These are phyloP conservation scores for Brachypteracias leptosomus DNA, from an alignment of 2,113 vertebrate genomes.

Conservation along the genomic window DNA sequence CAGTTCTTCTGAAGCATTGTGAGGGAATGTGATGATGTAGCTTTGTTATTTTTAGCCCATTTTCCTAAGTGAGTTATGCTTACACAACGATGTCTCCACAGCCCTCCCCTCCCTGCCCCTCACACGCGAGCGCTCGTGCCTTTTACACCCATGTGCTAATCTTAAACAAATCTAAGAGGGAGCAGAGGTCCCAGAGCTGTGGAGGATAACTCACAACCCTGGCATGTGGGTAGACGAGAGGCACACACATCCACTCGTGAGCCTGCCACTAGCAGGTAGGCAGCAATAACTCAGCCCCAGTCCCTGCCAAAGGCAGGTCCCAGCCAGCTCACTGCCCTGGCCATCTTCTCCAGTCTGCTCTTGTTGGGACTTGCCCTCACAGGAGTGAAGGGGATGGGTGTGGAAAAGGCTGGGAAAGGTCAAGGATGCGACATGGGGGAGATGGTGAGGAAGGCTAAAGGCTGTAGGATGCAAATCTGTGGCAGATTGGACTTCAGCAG, in stretches of 20 bases:
- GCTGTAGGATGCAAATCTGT: neutral
- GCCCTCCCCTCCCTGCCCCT: slow-evolving; percentile 4
- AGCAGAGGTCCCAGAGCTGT: neutral
- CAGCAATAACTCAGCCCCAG: accelerated
- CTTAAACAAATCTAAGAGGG: neutral
- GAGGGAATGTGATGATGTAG: slow-evolving; percentile 62
- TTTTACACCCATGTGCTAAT: neutral
- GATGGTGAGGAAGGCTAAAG: neutral
- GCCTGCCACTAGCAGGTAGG: neutral
- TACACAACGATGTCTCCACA: slow-evolving; percentile 14
- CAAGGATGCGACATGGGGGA: neutral
- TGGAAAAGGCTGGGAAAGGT: neutral
- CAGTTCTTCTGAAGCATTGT: slow-evolving; percentile 1
- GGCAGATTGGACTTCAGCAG: neutral
- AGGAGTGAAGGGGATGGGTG: neutral
- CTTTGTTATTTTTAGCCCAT: slow-evolving; percentile 58
- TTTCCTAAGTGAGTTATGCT: slow-evolving; percentile 44
- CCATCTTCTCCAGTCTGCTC: neutral
- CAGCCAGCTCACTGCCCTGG: neutral
- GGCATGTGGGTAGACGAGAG: neutral
- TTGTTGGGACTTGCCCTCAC: neutral
- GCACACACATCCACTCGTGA: accelerated
- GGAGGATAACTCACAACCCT: neutral
- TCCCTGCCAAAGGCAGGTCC: neutral
- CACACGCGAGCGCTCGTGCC: neutral